These are phyloP conservation scores for Cnemophilus loriae DNA, from an alignment of 2,113 vertebrate species.

Conservation along the genomic window DNA sequence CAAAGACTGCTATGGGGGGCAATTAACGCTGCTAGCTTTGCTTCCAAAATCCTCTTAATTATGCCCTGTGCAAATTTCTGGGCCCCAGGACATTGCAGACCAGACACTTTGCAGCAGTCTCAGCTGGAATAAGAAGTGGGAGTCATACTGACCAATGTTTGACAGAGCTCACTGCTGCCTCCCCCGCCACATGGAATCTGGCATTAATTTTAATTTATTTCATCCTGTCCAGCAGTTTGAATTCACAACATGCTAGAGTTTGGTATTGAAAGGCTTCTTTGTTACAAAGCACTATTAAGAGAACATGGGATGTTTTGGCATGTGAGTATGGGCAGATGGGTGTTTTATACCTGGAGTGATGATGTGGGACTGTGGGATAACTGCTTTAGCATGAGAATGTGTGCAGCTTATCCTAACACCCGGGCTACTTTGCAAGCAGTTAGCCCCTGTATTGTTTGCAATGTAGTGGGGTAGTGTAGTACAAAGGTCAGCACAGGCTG, in stretches of 20 bases:
- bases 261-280: background rate
- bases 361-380: background rate
- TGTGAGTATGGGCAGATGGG: background rate
- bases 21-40: background rate
- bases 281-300: background rate
- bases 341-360: background rate
- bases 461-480: rapidly evolving
- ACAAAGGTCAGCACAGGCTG: background rate
- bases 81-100: background rate
- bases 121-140: background rate
- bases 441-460: background rate
- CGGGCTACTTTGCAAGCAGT: background rate
- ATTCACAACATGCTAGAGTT: background rate
- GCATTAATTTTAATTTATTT: background rate
- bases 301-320: background rate
- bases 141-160: background rate
- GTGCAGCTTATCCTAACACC: no score
- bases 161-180: background rate
- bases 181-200: background rate
- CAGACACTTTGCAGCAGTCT: background rate
- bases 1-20: background rate
- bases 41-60: background rate
- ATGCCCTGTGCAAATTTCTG: background rate
- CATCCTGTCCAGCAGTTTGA: background rate
- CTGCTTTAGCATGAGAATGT: background rate